Conservation (phyloP, 2,888 invertebrate species). For the Coenonympha arcania region DNA sequence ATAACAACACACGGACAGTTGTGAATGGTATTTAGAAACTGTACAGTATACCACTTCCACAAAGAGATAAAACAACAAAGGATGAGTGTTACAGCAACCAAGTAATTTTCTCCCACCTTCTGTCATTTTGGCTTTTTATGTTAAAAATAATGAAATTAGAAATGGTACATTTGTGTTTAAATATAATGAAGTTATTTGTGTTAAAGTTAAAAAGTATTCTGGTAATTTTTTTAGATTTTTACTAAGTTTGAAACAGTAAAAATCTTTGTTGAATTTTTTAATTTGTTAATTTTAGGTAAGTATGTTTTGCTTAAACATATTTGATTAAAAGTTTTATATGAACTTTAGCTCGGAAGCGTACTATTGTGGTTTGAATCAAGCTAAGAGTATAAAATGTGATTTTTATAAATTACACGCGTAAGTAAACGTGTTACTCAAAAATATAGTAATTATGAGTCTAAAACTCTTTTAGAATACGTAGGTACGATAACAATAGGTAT, state of each 20-base stretch:
- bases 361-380: not conserved
- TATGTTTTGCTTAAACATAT: constrained; percentile 29
- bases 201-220: not conserved
- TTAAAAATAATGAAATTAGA: not conserved
- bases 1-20: constrained; percentile 10
- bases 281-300: constrained; percentile 21
- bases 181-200: not conserved
- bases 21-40: constrained; percentile 6
- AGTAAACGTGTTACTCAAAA: not conserved
- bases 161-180: not conserved
- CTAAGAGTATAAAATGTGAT: constrained; percentile 8
- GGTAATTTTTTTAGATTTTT: not conserved
- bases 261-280: constrained; percentile 12
- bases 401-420: constrained; percentile 1
- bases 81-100: constrained; percentile 6
- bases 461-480: constrained; percentile 17
- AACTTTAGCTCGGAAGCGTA: constrained; percentile 9
- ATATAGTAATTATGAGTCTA: constrained; percentile 5
- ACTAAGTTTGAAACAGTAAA: constrained; percentile 7
- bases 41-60: not conserved
- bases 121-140: not conserved
- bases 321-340: constrained; percentile 20
- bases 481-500: constrained; percentile 16
- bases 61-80: constrained; percentile 5
- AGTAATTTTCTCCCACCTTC: constrained; percentile 15